Percentiles rank a stretch among this genome's conserved stretches.
phyloP scores from a whole-genome alignment of 2,797 vertebrate species.

The Oreochromis grahami region DNA sequence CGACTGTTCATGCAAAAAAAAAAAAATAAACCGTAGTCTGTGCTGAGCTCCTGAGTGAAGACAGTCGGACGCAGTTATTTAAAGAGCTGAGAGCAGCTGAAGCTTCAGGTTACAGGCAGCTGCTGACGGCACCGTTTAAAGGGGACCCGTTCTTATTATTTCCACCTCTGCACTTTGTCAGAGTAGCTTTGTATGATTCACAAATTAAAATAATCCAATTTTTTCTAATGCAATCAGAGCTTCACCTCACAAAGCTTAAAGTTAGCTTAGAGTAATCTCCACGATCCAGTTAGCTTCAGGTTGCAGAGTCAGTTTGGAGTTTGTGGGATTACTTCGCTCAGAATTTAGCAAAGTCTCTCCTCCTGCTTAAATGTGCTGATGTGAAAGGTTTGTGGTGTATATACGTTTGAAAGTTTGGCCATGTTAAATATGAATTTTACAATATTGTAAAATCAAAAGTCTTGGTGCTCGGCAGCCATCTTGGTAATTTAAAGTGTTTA shows the following conservation, averaged over 20 bases:
- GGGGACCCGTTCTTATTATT: neutral
- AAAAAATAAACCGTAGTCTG: neutral
- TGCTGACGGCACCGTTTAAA: neutral
- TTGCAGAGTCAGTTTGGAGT: neutral
- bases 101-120: neutral
- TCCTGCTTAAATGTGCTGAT: neutral
- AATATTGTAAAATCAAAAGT: neutral
- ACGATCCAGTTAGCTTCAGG: rapidly evolving
- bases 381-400: neutral
- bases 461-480: neutral
- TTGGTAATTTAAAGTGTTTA: neutral
- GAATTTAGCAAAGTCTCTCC: neutral
- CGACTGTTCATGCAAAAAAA: conserved; percentile 20
- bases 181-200: neutral
- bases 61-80: neutral
- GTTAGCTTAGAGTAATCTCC: neutral
- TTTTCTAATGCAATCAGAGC: neutral
- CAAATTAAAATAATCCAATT: neutral
- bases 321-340: neutral
- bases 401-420: neutral
- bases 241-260: rapidly evolving
- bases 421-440: neutral
- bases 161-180: neutral
- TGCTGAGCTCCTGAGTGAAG: neutral
- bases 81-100: neutral